Percentiles rank a stretch among this genome's conserved stretches.
These are phyloP conservation scores for Xiphorhynchus erythropygius DNA, from an alignment of 2,797 vertebrate species.

Conservation along the genomic window DNA sequence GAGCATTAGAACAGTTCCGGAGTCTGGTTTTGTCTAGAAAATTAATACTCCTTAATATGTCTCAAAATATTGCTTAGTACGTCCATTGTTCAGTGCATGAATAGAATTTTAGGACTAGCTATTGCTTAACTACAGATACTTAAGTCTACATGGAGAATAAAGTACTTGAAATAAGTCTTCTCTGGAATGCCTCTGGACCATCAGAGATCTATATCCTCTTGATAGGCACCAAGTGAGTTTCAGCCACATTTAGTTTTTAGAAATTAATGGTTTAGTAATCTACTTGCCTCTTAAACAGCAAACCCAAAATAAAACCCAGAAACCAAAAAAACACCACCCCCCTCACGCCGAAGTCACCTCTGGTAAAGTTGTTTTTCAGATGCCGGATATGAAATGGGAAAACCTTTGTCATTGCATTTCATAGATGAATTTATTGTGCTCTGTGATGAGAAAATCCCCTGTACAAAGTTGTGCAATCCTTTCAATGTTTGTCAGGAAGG, in stretches of 20 bases:
- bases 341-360: rapidly evolving
- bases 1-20: neutral
- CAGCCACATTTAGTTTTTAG: neutral
- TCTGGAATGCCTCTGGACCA: conserved; percentile 66
- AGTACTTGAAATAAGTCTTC: conserved; percentile 56
- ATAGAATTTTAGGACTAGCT: neutral
- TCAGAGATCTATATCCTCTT: conserved; percentile 47
- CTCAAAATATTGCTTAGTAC: neutral
- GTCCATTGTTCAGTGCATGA: neutral
- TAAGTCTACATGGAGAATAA: conserved; percentile 26
- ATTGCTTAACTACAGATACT: neutral
- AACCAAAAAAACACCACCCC: neutral
- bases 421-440: neutral
- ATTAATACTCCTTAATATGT: neutral
- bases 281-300: neutral
- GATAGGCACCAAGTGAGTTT: neutral
- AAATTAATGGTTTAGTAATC: conserved; percentile 14
- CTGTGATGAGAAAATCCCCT: neutral
- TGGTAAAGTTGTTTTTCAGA: neutral
- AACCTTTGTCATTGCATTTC: neutral
- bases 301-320: neutral
- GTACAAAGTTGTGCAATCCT: neutral
- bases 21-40: neutral
- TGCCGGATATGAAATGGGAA: neutral
- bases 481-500: neutral